Percentiles rank a stretch among this genome's conserved stretches.
These are phyloP conservation scores for Drosophila quinaria DNA, from an alignment of 2,888 invertebrate genomes.

Conservation along the genomic window DNA sequence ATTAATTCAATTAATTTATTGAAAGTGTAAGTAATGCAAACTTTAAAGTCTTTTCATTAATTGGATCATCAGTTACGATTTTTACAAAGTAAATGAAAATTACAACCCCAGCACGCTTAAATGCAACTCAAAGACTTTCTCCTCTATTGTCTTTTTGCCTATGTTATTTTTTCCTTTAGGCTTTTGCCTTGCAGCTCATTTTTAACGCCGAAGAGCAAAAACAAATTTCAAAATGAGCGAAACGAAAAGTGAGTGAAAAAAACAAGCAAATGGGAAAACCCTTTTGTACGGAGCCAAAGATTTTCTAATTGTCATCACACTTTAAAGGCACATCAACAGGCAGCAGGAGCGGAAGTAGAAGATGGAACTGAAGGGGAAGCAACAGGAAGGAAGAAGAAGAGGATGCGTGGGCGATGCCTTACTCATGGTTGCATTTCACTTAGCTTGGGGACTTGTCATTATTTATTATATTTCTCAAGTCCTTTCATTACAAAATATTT, in stretches of 20 bases:
- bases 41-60: conserved; percentile 31
- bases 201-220: conserved; percentile 53
- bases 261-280: conserved; percentile 29
- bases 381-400: not conserved
- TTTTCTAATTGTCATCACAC: conserved; percentile 73
- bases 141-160: conserved; percentile 19
- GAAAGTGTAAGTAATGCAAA: conserved; percentile 8
- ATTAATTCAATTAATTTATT: conserved; percentile 46
- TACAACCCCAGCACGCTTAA: conserved; percentile 47
- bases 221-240: conserved; percentile 50
- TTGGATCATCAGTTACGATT: conserved; percentile 31
- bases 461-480: conserved; percentile 78
- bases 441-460: conserved; percentile 68
- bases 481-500: conserved; percentile 79
- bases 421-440: conserved; percentile 51
- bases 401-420: conserved; percentile 21
- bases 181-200: conserved; percentile 55
- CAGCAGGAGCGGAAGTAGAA: not conserved
- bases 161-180: conserved; percentile 12
- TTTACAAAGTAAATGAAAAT: conserved; percentile 25
- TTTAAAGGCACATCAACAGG: conserved; percentile 34
- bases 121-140: conserved; percentile 50
- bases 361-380: conserved; percentile 14
- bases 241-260: conserved; percentile 17
- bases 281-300: conserved; percentile 53